These are phyloP conservation scores for Clarias pachynema DNA, from an alignment of 2,797 vertebrate genomes.

Conservation along the genomic window DNA sequence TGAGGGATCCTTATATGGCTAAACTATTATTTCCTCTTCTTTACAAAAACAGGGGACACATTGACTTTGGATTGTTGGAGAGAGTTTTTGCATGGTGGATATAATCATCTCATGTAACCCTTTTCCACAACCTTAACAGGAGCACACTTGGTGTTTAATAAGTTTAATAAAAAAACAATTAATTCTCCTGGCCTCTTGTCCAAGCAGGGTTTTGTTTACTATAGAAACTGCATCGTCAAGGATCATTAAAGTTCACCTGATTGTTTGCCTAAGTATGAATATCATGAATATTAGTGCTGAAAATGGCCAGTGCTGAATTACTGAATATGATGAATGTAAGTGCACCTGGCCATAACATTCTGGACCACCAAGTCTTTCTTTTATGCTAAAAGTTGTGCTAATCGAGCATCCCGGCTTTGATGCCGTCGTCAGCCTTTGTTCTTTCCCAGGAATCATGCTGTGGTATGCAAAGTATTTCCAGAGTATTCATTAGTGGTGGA, in stretches of 20 bases:
- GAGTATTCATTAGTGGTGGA: background rate
- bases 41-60: background rate
- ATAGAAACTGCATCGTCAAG: background rate
- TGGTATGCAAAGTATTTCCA: conserved; percentile 11
- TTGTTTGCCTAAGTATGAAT: background rate
- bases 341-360: background rate
- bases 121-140: background rate
- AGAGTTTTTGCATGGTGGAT: background rate
- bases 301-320: background rate
- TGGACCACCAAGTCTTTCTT: background rate
- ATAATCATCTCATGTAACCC: background rate
- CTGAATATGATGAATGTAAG: background rate
- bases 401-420: background rate
- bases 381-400: background rate
- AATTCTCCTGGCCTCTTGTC: background rate
- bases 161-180: no score
- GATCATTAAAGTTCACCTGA: background rate
- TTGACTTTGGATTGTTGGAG: background rate
- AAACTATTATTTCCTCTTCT: background rate
- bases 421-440: background rate
- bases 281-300: background rate
- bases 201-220: background rate
- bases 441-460: background rate
- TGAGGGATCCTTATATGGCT: background rate
- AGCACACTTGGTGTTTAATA: background rate